Percentiles rank a stretch among this genome's conserved stretches.
phyloP scores from a whole-genome alignment of 2,888 invertebrate species.

The Ischnus inquisitorius region DNA sequence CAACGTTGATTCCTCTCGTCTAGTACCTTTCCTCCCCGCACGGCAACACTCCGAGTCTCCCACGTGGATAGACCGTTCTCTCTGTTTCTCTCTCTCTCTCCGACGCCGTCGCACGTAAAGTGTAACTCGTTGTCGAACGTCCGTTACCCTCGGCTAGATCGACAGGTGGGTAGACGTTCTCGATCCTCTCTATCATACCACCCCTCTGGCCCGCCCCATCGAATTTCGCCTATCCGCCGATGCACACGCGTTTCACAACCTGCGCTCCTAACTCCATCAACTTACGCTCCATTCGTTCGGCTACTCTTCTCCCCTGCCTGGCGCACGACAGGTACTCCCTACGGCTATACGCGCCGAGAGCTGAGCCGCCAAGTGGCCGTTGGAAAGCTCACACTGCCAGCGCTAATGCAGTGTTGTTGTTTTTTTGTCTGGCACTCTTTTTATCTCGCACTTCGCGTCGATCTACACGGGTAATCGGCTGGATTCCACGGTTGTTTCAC shows the following conservation, averaged over 20 bases:
- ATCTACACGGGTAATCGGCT: neutral
- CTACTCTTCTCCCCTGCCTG: neutral
- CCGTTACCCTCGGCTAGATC: constrained; percentile 78
- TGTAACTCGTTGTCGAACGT: constrained; percentile 82
- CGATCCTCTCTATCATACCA: constrained; percentile 41
- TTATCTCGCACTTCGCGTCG: neutral
- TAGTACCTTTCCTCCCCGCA: constrained; percentile 56
- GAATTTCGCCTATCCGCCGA: constrained; percentile 37
- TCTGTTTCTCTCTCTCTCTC: constrained; percentile 41
- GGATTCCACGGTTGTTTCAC: neutral
- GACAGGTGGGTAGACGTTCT: constrained; percentile 76
- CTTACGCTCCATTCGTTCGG: constrained; percentile 36
- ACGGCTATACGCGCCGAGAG: constrained; percentile 7
- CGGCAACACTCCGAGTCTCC: constrained; percentile 75
- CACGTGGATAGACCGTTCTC: constrained; percentile 77
- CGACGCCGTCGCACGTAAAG: constrained; percentile 76
- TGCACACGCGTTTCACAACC: constrained; percentile 35
- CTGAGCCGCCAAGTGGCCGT: constrained; percentile 14
- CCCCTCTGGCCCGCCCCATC: constrained; percentile 12
- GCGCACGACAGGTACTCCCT: constrained; percentile 28
- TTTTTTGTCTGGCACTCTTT: neutral
- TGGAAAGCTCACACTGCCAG: neutral
- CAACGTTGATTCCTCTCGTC: constrained; percentile 57
- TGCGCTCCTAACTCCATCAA: constrained; percentile 43
- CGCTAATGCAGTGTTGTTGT: neutral